These are phyloP conservation scores for Myiagra hebetior DNA, from an alignment of 2,113 vertebrate genomes.

Conservation along the genomic window DNA sequence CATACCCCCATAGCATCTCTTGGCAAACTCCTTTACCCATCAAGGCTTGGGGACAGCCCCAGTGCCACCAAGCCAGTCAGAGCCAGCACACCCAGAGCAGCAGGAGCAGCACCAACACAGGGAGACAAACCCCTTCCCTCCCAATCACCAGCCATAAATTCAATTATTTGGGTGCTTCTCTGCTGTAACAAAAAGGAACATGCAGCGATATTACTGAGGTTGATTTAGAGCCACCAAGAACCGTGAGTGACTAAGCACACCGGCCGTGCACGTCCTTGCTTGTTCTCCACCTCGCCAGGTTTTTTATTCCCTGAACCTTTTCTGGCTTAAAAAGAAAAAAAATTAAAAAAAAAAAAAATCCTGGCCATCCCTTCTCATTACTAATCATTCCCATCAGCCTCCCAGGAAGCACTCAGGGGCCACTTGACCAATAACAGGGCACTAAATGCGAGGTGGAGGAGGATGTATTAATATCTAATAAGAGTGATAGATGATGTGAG, in stretches of 20 bases:
- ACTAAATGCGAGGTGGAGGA: background rate
- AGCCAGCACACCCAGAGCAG: background rate
- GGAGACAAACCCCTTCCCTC: background rate
- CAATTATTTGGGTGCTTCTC: background rate
- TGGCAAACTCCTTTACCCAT: background rate
- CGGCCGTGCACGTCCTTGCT: fast-evolving
- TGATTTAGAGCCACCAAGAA: background rate
- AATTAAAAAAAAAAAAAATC: background rate
- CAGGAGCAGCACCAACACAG: background rate
- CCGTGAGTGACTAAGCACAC: background rate
- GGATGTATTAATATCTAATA: slow-evolving; percentile 57
- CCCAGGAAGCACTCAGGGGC: slow-evolving; percentile 34
- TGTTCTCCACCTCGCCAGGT: background rate
- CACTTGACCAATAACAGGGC: slow-evolving; percentile 51
- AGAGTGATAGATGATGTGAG: slow-evolving; percentile 46
- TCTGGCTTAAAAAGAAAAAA: background rate
- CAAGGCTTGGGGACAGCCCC: background rate
- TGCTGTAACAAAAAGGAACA: background rate
- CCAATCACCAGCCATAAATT: background rate
- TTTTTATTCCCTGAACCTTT: background rate
- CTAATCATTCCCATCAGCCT: slow-evolving; percentile 12
- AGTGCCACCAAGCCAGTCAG: background rate
- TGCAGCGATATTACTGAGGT: background rate
- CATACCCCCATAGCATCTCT: fast-evolving
- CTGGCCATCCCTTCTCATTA: background rate